Base-by-base conservation (phyloP, 2,888 invertebrate genomes). In the Aricia artaxerxes region DNA sequence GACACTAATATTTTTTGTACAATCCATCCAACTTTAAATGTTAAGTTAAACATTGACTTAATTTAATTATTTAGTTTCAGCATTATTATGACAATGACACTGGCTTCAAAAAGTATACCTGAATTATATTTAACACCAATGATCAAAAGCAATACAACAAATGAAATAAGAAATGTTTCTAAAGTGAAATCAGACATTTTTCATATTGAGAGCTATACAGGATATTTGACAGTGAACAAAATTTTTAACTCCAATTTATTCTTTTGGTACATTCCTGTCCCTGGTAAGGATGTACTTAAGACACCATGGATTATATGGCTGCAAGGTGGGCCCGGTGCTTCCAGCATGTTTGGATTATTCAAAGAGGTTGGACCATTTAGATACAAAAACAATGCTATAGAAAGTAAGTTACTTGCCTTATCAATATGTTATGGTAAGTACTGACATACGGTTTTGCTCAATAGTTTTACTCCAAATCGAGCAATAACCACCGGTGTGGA, bases 321-420 rank as follows among this genome's bases (percentile, higher is more conserved):
- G 16, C 97, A 98, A 95, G 98, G 98, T 16, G 98, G 98, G 0
- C 98, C 98, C 0, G 98, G 96, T 0, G 96, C 95, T 0, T 96
- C 97, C 0, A 96, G 97, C 57, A 81, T 93, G 4, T 87, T 87
- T 1, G 93, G 91, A 0, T 85, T 92, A 1, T 93, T 93, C 76
- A 87, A 88, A 38, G 92, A 93, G 81, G 89, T 93, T n/a, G 93
- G 93, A 73, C 93, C 93, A 0, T 88, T 94, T 78, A 78, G 78
- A 78, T 78, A 64, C 38, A 75, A 69, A 69, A 69, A 35, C 31
- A 49, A 78, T 35, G 69, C 76, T 31, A 76, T 81, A 16, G 77
- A 80, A 79, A 77, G 81, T 81, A 78, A 79, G 81, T 80, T 4
- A 38, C 64, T 11, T 69, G 38, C 7, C 3, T 35, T 9, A 44